Evolutionary conservation across 1,140 invertebrate species (phyloP).

Genomic region (Drosophila erecta): DNA sequence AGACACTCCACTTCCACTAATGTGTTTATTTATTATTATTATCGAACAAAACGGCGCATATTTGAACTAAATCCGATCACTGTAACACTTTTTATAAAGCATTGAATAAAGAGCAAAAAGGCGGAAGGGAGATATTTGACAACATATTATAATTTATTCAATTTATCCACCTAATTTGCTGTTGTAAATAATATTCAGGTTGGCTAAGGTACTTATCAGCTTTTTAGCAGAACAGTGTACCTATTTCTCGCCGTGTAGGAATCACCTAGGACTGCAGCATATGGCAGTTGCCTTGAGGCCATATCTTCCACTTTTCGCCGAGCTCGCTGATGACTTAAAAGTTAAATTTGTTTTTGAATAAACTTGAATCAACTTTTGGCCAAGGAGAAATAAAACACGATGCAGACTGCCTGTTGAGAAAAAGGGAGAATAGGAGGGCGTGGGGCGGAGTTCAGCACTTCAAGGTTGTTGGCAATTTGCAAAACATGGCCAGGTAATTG

Average conservation of each 20-base stretch:
- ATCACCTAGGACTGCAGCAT: slow-evolving; percentile 24
- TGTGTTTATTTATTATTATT: too few relatives aligned
- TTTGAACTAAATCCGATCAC: too few relatives aligned
- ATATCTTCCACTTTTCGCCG: slow-evolving; percentile 18
- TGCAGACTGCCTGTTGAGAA: slow-evolving; percentile 3
- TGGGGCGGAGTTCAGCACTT: slow-evolving; percentile 46
- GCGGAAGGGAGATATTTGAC: too few relatives aligned
- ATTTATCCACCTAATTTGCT: too few relatives aligned
- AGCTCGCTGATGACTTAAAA: slow-evolving; percentile 72
- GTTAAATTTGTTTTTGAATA: slow-evolving; percentile 77
- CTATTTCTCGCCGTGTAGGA: not conserved
- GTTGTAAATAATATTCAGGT: too few relatives aligned
- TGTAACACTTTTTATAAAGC: too few relatives aligned
- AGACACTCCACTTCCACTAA: too few relatives aligned
- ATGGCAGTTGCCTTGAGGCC: slow-evolving; percentile 28
- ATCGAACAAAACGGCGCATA: too few relatives aligned
- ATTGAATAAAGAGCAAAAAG: too few relatives aligned
- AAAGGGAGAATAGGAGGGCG: not conserved
- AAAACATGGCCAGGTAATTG: slow-evolving; percentile 66
- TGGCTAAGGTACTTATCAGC: too few relatives aligned
- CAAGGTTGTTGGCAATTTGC: slow-evolving; percentile 59
- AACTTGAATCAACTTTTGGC: slow-evolving; percentile 76
- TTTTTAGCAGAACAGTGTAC: not conserved
- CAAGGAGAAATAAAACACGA: slow-evolving; percentile 30
- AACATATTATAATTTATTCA: too few relatives aligned